phyloP scores from a whole-genome alignment of 1,140 invertebrate species.

The Drosophila eugracilis region DNA sequence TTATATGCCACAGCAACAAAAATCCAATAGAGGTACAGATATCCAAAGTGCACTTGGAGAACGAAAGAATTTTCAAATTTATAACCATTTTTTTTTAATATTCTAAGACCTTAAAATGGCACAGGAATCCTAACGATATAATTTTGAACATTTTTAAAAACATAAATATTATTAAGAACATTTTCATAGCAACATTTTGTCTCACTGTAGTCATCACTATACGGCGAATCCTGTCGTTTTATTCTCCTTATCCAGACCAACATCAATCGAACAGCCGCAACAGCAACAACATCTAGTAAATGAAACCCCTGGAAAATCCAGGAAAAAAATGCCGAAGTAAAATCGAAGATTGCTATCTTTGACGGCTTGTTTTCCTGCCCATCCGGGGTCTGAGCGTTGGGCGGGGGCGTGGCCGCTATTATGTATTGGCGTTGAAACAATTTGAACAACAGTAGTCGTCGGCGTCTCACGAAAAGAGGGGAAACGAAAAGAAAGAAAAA shows the following conservation, averaged over 20 bases:
- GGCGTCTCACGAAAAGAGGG: conserved; percentile 20
- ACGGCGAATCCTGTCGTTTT: conserved; percentile 41
- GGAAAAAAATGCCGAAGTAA: conserved; percentile 54
- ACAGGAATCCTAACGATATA: too few species aligned
- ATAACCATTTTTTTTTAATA: too few species aligned
- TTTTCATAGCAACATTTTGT: not conserved
- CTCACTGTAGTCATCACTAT: conserved; percentile 30
- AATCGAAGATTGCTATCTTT: conserved; percentile 85
- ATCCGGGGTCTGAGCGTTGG: conserved; percentile 13
- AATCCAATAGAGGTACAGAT: conserved; percentile 21
- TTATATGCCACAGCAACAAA: conserved; percentile 70
- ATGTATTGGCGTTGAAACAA: conserved; percentile 85
- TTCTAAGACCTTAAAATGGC: too few species aligned
- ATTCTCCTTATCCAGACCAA: conserved; percentile 63
- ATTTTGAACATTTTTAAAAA: not conserved
- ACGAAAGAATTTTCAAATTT: too few species aligned
- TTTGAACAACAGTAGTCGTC: conserved; percentile 73
- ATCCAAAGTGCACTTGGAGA: not conserved
- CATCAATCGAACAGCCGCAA: conserved; percentile 73
- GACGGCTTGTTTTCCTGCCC: conserved; percentile 81
- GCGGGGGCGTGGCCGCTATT: conserved; percentile 70
- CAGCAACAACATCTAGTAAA: conserved; percentile 68
- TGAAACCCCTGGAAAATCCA: conserved; percentile 61
- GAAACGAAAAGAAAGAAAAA: conserved; percentile 51
- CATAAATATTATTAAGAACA: not conserved